These are phyloP conservation scores for Apodemus sylvaticus DNA, from an alignment of 2,113 vertebrate species.

Conservation along the genomic window DNA sequence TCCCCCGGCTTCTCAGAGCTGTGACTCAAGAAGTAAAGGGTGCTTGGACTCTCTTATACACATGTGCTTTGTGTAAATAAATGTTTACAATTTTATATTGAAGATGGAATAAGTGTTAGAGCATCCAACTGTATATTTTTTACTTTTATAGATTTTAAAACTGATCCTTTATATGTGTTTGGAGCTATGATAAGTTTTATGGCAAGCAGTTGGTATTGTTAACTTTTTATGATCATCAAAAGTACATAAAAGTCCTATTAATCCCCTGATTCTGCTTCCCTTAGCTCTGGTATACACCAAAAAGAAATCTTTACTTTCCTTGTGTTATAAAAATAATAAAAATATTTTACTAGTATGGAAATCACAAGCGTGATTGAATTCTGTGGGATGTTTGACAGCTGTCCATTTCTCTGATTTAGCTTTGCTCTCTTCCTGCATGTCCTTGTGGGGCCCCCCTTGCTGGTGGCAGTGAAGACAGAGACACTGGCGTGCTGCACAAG, in stretches of 20 bases:
- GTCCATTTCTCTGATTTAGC: not conserved
- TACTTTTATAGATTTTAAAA: conserved; percentile 94
- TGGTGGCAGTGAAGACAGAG: not conserved
- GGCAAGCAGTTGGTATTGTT: conserved; percentile 86
- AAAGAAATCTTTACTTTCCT: conserved; percentile 87
- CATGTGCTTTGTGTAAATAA: conserved; percentile 92
- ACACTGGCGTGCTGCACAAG: not conserved
- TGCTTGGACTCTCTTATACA: conserved; percentile 88
- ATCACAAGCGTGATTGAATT: conserved; percentile 72
- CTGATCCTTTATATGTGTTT: conserved; percentile 91
- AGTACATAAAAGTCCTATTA: conserved; percentile 88
- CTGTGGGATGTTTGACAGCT: not conserved
- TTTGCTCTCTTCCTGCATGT: not conserved
- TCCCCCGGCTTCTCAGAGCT: conserved; percentile 84
- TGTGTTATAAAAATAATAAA: conserved; percentile 89
- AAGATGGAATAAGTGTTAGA: conserved; percentile 90
- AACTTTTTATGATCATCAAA: conserved; percentile 87
- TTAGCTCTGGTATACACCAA: conserved; percentile 88
- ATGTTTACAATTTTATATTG: conserved; percentile 94
- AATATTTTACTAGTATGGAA: conserved; percentile 91
- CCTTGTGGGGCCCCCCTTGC: not conserved
- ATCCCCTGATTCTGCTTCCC: conserved; percentile 87
- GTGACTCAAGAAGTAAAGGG: conserved; percentile 85
- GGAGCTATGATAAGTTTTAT: conserved; percentile 86
- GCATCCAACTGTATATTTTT: conserved; percentile 93